These are phyloP conservation scores for Mythimna ferrago DNA, from an alignment of 2,888 invertebrate genomes.

Conservation along the genomic window DNA sequence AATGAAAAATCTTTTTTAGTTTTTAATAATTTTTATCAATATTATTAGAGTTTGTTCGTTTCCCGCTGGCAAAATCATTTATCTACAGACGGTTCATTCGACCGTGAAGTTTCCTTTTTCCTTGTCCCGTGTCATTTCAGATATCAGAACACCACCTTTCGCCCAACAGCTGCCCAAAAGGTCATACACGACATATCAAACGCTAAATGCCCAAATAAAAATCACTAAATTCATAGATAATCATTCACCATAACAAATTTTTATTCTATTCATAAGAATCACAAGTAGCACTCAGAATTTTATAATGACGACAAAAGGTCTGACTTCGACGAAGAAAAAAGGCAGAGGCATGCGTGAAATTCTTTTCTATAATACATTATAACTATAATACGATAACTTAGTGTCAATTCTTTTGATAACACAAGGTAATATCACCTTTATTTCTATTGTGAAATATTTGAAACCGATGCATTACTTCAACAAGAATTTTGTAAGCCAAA, in stretches of 20 bases:
- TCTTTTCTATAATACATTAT: slow-evolving; percentile 79
- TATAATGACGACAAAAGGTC: slow-evolving; percentile 77
- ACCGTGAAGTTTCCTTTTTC: slow-evolving; percentile 13
- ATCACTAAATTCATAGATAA: slow-evolving; percentile 72
- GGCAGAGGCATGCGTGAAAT: slow-evolving; percentile 85
- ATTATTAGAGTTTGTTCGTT: slow-evolving; percentile 37
- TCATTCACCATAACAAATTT: slow-evolving; percentile 84
- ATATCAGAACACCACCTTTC: slow-evolving; percentile 46
- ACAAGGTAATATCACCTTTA: slow-evolving; percentile 57
- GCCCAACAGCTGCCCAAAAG: slow-evolving; percentile 66
- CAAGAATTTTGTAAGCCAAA: background rate
- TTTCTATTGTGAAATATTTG: background rate
- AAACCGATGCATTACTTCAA: slow-evolving; percentile 15
- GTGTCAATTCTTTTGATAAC: slow-evolving; percentile 70
- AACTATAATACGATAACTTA: slow-evolving; percentile 82
- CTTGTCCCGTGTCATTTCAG: slow-evolving; percentile 51
- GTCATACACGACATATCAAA: slow-evolving; percentile 58
- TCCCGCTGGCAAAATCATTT: slow-evolving; percentile 28
- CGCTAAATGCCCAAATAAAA: slow-evolving; percentile 73
- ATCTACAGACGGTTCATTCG: slow-evolving; percentile 31
- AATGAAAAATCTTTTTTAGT: background rate
- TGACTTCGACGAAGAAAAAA: slow-evolving; percentile 75
- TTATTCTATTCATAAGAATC: slow-evolving; percentile 74
- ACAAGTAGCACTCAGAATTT: slow-evolving; percentile 79
- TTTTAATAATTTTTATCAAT: slow-evolving; percentile 6